Evolutionary conservation across 2,113 vertebrate species (phyloP).

Genomic region (Ifrita kowaldi): DNA sequence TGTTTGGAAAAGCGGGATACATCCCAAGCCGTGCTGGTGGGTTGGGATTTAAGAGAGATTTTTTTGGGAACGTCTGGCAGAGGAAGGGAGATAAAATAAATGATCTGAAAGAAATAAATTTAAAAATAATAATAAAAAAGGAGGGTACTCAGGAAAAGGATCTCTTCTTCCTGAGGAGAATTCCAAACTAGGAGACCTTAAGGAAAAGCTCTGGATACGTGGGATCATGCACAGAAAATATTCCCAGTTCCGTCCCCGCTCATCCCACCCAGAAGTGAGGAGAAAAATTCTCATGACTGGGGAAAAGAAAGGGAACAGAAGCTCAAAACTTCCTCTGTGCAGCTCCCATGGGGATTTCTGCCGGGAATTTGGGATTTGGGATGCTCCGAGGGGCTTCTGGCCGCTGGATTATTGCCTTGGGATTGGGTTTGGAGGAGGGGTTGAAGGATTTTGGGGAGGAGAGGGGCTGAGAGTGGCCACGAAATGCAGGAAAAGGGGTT

Average conservation of each 20-base stretch:
- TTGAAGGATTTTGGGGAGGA: background rate
- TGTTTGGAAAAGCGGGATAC: background rate
- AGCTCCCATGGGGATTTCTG: background rate
- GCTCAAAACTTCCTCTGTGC: background rate
- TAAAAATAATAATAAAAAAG: background rate
- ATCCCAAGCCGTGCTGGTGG: background rate
- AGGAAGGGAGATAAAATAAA: background rate
- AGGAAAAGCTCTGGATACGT: background rate
- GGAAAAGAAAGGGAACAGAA: too few species aligned
- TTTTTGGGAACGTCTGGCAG: background rate
- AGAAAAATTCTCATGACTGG: background rate
- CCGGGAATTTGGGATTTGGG: background rate
- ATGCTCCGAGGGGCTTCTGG: background rate
- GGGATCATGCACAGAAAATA: background rate
- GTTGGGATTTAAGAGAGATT: background rate
- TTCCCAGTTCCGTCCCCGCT: background rate
- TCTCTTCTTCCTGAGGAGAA: background rate
- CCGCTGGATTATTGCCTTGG: background rate
- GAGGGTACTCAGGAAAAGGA: accelerated
- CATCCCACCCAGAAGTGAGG: accelerated
- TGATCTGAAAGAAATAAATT: background rate
- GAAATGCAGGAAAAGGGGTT: background rate
- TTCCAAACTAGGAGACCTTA: background rate
- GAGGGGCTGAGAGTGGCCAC: accelerated
- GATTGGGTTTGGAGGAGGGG: background rate